Conservation (phyloP, 2,888 invertebrate genomes). For the Silvanus unidentatus region DNA sequence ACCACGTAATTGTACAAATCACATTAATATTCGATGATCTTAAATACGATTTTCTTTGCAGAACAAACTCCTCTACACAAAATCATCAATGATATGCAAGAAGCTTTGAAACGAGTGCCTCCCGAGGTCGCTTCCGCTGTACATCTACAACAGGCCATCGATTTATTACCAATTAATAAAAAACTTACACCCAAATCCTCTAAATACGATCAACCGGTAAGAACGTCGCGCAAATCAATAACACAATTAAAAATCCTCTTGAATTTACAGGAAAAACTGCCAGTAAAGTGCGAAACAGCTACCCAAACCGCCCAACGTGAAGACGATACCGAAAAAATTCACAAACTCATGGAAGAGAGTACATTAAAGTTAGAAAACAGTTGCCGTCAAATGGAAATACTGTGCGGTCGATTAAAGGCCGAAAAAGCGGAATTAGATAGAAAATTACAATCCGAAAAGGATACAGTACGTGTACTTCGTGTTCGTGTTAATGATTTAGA, state of each 20-base stretch:
- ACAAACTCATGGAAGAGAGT: constrained; percentile 40
- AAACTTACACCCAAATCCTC: not conserved
- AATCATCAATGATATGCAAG: constrained; percentile 41
- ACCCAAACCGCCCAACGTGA: constrained; percentile 28
- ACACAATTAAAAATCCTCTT: too few species aligned
- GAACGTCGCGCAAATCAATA: too few species aligned
- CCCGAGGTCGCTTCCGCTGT: constrained; percentile 39
- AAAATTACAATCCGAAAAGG: constrained; percentile 33
- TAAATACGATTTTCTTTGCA: constrained; percentile 15
- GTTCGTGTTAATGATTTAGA: constrained; percentile 36
- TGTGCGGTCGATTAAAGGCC: constrained; percentile 36
- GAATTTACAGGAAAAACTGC: constrained; percentile 21
- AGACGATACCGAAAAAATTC: constrained; percentile 35
- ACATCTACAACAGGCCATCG: constrained; percentile 28
- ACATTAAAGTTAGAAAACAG: constrained; percentile 39
- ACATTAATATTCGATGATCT: constrained; percentile 1
- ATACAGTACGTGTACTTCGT: constrained; percentile 29
- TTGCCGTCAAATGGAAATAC: constrained; percentile 40
- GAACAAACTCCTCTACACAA: constrained; percentile 38
- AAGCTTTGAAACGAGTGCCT: constrained; percentile 40
- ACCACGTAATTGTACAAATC: constrained; percentile 27
- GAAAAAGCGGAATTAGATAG: constrained; percentile 39
- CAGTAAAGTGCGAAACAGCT: constrained; percentile 10
- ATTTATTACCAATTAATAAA: constrained; percentile 16
- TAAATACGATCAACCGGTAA: constrained; percentile 18